Conservation (phyloP, 2,888 invertebrate species). For the Malthinus flaveolus region DNA sequence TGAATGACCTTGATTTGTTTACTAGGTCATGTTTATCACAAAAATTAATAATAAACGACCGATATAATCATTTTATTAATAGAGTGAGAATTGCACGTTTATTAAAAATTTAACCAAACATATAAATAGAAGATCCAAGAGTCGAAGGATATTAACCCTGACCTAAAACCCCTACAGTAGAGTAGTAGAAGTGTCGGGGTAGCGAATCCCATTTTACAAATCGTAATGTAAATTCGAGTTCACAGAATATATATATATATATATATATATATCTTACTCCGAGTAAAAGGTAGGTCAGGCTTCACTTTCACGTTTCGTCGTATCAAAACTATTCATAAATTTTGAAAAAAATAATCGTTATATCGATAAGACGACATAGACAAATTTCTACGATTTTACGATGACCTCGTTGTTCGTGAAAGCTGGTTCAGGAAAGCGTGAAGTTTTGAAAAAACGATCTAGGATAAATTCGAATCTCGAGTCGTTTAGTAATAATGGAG, state of each 20-base stretch:
- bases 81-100: neutral
- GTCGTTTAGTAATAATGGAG: no score
- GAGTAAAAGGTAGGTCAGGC: conserved; percentile 17
- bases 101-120: conserved; percentile 4
- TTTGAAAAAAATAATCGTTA: no score
- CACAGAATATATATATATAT: no score
- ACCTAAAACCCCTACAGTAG: conserved; percentile 37
- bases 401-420: neutral
- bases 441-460: no score
- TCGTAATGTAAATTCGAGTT: conserved; percentile 40
- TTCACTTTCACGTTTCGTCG: conserved; percentile 9
- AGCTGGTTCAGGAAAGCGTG: conserved; percentile 3
- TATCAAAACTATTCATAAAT: no score
- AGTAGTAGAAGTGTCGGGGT: conserved; percentile 30
- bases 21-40: conserved; percentile 13
- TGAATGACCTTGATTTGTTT: conserved; percentile 15
- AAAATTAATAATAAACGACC: conserved; percentile 11
- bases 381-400: neutral
- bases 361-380: neutral
- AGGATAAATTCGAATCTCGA: no score
- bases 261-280: conserved; percentile 22
- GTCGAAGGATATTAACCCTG: conserved; percentile 37
- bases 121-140: conserved; percentile 19
- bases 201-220: conserved; percentile 38
- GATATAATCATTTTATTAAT: conserved; percentile 13